These are phyloP conservation scores for Pasiphila rectangulata DNA, from an alignment of 2,888 invertebrate genomes.

Conservation along the genomic window DNA sequence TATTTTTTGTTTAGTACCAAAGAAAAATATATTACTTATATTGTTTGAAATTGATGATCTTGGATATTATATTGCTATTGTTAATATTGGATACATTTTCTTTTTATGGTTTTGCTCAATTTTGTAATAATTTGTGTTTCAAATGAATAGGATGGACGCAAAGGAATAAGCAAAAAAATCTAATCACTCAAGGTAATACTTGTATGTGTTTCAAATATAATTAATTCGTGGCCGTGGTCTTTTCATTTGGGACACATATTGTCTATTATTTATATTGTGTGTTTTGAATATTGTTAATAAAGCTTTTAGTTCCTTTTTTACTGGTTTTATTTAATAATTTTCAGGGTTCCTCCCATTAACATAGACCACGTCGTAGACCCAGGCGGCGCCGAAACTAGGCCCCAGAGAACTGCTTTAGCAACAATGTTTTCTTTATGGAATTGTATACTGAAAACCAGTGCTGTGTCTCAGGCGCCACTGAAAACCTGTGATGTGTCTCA, in stretches of 20 bases:
- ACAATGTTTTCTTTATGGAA: too few species aligned
- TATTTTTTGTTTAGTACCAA: not conserved
- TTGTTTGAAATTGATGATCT: too few species aligned
- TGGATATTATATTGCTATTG: too few species aligned
- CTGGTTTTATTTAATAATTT: not conserved
- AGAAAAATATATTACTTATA: too few species aligned
- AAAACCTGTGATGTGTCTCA: too few species aligned
- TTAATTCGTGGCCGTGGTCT: not conserved
- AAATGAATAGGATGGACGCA: not conserved
- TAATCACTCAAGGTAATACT: not conserved
- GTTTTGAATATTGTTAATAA: not conserved
- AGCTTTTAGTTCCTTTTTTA: not conserved
- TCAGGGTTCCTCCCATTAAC: not conserved
- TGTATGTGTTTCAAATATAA: not conserved
- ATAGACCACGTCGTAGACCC: too few species aligned
- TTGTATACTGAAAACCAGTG: too few species aligned
- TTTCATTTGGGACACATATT: not conserved
- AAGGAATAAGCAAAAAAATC: too few species aligned
- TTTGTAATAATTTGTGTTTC: not conserved
- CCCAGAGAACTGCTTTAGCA: too few species aligned
- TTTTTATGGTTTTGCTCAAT: slow-evolving; percentile 25
- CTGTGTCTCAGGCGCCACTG: too few species aligned
- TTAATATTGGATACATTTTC: too few species aligned
- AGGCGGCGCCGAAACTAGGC: too few species aligned
- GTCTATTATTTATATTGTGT: not conserved